Evolutionary conservation across 1,140 invertebrate genomes (phyloP).

Genomic region (Trissolcus basalis): DNA sequence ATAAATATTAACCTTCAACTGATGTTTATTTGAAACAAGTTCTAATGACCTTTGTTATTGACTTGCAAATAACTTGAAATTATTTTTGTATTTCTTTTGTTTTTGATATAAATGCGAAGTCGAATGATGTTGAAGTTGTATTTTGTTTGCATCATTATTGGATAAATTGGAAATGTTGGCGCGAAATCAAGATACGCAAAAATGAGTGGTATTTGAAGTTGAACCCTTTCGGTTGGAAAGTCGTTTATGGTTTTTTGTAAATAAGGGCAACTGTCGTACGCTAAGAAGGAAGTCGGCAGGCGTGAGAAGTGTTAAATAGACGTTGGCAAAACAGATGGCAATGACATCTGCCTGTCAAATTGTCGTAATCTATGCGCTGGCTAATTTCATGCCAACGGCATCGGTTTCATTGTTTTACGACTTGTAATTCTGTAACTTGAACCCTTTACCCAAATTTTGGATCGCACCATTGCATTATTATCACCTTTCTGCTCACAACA

Average conservation of each 20-base stretch:
- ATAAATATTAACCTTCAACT: no score
- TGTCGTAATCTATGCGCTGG: slow-evolving; percentile 25
- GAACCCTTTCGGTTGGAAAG: slow-evolving; percentile 42
- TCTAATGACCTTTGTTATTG: no score
- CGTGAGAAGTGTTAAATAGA: slow-evolving; percentile 53
- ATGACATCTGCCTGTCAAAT: slow-evolving; percentile 48
- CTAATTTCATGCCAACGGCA: slow-evolving; percentile 4
- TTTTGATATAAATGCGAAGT: no score
- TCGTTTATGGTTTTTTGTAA: slow-evolving; percentile 52
- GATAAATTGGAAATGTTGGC: no score
- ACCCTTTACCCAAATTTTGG: not conserved
- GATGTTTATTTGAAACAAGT: no score
- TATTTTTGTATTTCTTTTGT: no score
- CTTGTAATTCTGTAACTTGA: not conserved
- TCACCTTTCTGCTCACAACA: no score
- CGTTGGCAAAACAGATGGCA: slow-evolving; percentile 37
- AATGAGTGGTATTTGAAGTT: slow-evolving; percentile 25
- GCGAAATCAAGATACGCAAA: slow-evolving; percentile 26
- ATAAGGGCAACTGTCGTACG: slow-evolving; percentile 47
- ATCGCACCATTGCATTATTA: no score
- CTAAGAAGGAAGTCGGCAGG: slow-evolving; percentile 53
- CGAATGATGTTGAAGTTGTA: no score
- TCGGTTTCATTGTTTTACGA: slow-evolving; percentile 36
- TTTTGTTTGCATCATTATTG: no score
- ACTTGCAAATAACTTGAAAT: no score